Base-by-base conservation (phyloP, 1,140 invertebrate genomes). In the Musca domestica region DNA sequence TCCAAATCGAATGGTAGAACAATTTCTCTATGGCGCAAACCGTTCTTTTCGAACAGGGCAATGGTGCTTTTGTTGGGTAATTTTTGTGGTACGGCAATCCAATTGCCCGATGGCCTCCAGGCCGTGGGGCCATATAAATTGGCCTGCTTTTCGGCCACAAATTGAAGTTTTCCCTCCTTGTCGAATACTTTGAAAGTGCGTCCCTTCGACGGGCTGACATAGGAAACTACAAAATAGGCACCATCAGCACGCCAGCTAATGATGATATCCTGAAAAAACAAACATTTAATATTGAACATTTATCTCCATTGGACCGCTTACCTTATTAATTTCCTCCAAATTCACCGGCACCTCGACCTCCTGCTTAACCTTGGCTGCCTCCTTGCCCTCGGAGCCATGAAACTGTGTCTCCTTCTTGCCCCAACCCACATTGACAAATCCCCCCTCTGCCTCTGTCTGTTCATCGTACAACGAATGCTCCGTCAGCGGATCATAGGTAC, bases 351-450 rank as follows among this genome's bases (percentile, higher is more conserved):
- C 15, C 9, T 30, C 23, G 27, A 70, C 71, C n/a, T 66, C 66
- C 15, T 20, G 46, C 20, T 84, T 85, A 34, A 76, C 72, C 78
- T 86, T 87, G 15, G 90, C 91, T 34, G 92, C 92, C 69, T 86
- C 82, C 83, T 95, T 96, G 9, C 94, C 94, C 76, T 88, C 91
- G 1, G 91, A 90, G 2, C 95, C 95, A 84, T 97, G 95, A 82
- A 98, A 98, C 73, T 97, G 95, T 7, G 95, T 98, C 83, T 95
- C 93, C 79, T 96, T 96, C 70, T 92, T 95, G 0, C 95, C 95
- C 95, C 95, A 98, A 25, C 95, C 95, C 69, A 96, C 91, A 72
- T 89, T 94, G 4, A 96, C 85, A 76, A 93, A 91, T 77, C 92
- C 83, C 69, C 89, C 88, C 76, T 92, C 88, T 25, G 91, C 90